Evolutionary conservation across 2,797 vertebrate genomes (phyloP).

Genomic region (Sebastes itinus): DNA sequence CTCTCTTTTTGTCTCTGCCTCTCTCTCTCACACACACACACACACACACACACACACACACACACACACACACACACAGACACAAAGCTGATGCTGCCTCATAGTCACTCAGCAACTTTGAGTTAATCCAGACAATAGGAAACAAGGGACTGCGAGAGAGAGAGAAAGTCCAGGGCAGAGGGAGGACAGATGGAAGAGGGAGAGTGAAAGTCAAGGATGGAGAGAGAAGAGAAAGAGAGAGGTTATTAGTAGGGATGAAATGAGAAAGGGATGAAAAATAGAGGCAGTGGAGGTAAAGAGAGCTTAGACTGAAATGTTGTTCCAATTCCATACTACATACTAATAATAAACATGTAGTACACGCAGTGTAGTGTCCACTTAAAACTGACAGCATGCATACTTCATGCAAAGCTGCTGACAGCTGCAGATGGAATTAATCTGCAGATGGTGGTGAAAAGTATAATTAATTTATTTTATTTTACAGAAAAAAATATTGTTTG

Average conservation of each 20-base stretch:
- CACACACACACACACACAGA: not conserved
- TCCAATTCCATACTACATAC: not conserved
- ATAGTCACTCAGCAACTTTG: conserved; percentile 51
- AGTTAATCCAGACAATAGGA: conserved; percentile 62
- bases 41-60: not conserved
- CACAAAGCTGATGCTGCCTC: conserved; percentile 45
- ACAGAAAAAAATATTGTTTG: not conserved
- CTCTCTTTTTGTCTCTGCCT: not conserved
- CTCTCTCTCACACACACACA: not conserved
- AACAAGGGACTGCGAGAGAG: conserved; percentile 6
- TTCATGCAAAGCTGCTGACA: not conserved
- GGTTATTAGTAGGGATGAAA: not conserved
- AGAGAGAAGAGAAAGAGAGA: not conserved
- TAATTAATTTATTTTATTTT: not conserved
- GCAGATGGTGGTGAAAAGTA: not conserved
- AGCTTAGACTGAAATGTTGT: not conserved
- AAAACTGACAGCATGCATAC: not conserved
- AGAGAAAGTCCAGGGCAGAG: conserved; percentile 1
- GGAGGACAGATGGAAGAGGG: not conserved
- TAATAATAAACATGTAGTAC: not conserved
- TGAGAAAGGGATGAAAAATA: not conserved
- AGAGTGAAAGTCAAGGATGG: not conserved
- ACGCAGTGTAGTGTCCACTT: not conserved
- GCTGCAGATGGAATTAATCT: not conserved
- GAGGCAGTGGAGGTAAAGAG: not conserved